Evolutionary conservation across 2,888 invertebrate species (phyloP).

Genomic region (Ochlodes sylvanus): DNA sequence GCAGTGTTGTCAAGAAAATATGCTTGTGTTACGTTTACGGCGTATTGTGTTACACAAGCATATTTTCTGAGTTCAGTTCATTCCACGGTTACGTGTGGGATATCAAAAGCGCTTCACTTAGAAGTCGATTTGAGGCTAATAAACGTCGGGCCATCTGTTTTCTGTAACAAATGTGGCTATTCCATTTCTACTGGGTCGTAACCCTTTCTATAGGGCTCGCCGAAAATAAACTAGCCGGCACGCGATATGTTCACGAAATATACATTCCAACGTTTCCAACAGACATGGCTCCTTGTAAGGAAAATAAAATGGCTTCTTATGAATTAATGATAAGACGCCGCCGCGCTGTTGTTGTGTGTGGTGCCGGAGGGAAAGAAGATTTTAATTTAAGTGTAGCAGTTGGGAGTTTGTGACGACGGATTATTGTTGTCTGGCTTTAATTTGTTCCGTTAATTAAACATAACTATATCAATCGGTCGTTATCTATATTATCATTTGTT

Average conservation of each 20-base stretch:
- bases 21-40: too few species aligned
- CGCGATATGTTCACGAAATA: conserved; percentile 39
- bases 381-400: not conserved
- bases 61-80: too few species aligned
- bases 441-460: too few species aligned
- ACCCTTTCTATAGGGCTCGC: conserved; percentile 49
- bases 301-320: conserved; percentile 31
- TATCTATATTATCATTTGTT: too few species aligned
- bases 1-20: too few species aligned
- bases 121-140: conserved; percentile 62
- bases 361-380: not conserved
- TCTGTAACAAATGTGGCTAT: conserved; percentile 44
- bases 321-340: conserved; percentile 7
- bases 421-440: not conserved
- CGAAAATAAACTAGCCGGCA: conserved; percentile 50
- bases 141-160: conserved; percentile 66
- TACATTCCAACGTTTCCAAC: conserved; percentile 23
- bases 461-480: too few species aligned
- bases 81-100: conserved; percentile 37
- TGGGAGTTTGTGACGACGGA: not conserved
- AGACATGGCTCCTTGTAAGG: conserved; percentile 17
- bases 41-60: too few species aligned
- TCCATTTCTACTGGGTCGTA: conserved; percentile 49
- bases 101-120: conserved; percentile 47
- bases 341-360: not conserved